Conservation (phyloP, 2,113 vertebrate genomes). For the Gavia stellata region DNA sequence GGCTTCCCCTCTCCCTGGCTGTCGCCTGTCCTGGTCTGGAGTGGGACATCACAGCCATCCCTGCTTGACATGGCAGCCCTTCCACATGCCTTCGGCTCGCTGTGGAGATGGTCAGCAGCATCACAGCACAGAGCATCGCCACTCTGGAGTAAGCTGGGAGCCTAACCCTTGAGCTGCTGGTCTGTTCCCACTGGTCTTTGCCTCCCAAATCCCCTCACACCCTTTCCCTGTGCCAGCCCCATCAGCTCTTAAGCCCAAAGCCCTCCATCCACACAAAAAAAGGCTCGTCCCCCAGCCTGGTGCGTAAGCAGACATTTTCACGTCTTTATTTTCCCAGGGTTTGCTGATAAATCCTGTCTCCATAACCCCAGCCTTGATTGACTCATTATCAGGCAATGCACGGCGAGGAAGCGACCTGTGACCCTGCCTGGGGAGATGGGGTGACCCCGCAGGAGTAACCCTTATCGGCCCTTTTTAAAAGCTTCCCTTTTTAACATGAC, state of each 20-base stretch:
- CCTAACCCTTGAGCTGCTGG: neutral
- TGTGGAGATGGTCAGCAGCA: neutral
- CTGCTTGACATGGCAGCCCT: neutral
- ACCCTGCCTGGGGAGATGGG: neutral
- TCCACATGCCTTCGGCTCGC: rapidly evolving
- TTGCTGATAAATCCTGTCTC: conserved; percentile 47
- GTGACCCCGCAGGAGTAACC: neutral
- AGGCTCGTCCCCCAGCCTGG: neutral
- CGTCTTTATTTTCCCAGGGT: neutral
- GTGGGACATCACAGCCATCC: neutral
- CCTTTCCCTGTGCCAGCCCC: neutral
- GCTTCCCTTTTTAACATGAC: neutral
- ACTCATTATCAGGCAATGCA: neutral
- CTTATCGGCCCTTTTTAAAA: neutral
- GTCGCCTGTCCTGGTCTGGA: neutral
- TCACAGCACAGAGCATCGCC: neutral
- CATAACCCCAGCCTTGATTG: neutral
- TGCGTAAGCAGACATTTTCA: neutral
- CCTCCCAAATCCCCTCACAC: rapidly evolving
- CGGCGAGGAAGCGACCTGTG: conserved; percentile 21
- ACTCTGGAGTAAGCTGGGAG: rapidly evolving
- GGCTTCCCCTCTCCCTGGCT: neutral
- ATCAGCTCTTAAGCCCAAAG: neutral
- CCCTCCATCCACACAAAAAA: neutral
- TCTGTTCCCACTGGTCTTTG: neutral